These are phyloP conservation scores for Chromoteleia sp. DNA, from an alignment of 2,888 invertebrate species.

Conservation along the genomic window DNA sequence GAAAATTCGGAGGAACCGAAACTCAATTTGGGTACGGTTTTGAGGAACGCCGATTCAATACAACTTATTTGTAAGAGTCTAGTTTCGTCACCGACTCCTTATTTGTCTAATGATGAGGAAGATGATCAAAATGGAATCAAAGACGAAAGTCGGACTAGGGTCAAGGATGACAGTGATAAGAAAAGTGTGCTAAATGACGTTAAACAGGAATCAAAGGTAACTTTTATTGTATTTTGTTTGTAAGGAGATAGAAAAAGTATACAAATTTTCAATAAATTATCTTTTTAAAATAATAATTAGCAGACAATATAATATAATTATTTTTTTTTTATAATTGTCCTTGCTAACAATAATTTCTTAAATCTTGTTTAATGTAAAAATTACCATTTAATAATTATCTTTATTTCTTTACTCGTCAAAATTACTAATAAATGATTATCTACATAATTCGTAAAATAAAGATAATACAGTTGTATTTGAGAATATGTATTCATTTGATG, in stretches of 20 bases:
- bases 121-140: conserved; percentile 80
- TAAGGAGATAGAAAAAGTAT: not conserved
- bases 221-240: not conserved
- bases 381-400: too few species aligned
- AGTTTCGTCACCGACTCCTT: conserved; percentile 82
- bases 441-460: too few species aligned
- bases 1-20: conserved; percentile 87
- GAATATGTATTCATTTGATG: too few species aligned
- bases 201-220: conserved; percentile 55
- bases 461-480: too few species aligned
- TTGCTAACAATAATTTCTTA: too few species aligned
- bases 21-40: conserved; percentile 93
- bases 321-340: too few species aligned
- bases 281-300: too few species aligned
- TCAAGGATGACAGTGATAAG: conserved; percentile 27
- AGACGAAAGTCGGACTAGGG: conserved; percentile 75
- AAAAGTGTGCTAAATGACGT: conserved; percentile 7
- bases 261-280: too few species aligned
- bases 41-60: conserved; percentile 85
- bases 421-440: too few species aligned
- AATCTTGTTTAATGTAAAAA: too few species aligned
- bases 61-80: conserved; percentile 82
- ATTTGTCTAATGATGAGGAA: conserved; percentile 83
- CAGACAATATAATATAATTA: too few species aligned
- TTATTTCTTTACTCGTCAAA: too few species aligned